Conservation (phyloP, 2,797 vertebrate genomes). For the Acrossocheilus wenchowensis region DNA sequence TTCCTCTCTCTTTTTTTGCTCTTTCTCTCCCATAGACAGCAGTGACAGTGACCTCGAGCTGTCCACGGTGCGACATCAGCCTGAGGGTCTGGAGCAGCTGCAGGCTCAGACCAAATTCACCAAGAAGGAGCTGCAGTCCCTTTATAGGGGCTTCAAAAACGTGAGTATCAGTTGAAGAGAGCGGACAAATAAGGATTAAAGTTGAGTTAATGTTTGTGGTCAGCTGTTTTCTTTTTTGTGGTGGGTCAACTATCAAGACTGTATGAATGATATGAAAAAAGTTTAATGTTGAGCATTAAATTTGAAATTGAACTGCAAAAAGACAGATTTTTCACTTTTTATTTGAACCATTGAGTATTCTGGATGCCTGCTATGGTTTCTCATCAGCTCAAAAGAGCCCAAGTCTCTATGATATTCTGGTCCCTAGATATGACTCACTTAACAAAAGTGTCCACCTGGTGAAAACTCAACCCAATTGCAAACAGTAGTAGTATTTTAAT, state of each 20-base stretch:
- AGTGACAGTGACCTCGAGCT: slow-evolving; percentile 91
- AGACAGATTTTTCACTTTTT: not conserved
- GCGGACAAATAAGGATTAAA: not conserved
- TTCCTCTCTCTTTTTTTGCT: slow-evolving; percentile 51
- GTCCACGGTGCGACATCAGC: slow-evolving; percentile 88
- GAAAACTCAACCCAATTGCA: not conserved
- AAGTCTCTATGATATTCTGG: not conserved
- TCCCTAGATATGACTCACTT: not conserved
- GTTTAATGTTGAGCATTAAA: not conserved
- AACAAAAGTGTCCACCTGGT: not conserved
- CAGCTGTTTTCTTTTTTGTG: not conserved
- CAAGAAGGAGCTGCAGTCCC: slow-evolving; percentile 92
- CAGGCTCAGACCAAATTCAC: slow-evolving; percentile 94
- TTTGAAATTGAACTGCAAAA: not conserved
- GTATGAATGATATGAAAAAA: not conserved
- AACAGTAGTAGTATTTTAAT: not conserved
- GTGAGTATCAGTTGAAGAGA: slow-evolving; percentile 70
- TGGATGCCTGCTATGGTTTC: not conserved
- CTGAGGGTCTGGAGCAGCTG: slow-evolving; percentile 91
- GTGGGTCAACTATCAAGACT: not conserved
- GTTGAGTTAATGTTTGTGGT: not conserved
- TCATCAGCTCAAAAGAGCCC: not conserved
- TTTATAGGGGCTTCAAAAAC: slow-evolving; percentile 94
- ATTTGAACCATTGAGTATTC: not conserved
- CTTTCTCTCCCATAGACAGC: slow-evolving; percentile 82